Conservation (phyloP, 2,888 invertebrate genomes). For the Hirtodrosophila duncani region DNA sequence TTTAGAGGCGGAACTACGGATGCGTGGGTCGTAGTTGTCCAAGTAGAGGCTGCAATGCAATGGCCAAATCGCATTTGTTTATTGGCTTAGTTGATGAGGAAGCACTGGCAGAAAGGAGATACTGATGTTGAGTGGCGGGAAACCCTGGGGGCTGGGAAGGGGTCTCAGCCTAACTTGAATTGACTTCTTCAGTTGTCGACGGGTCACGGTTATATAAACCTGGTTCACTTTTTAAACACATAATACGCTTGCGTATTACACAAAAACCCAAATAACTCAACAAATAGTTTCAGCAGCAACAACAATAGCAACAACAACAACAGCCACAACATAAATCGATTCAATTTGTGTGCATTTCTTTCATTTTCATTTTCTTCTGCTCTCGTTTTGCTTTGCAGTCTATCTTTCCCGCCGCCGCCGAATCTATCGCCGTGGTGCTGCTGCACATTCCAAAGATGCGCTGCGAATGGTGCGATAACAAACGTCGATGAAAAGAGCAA, state of each 20-base stretch:
- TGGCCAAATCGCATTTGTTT: conserved; percentile 68
- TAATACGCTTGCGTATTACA: conserved; percentile 64
- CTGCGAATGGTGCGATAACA: conserved; percentile 51
- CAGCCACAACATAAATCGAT: conserved; percentile 65
- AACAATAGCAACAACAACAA: conserved; percentile 15
- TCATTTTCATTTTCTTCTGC: conserved; percentile 8
- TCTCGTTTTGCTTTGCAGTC: conserved; percentile 24
- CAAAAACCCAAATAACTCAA: conserved; percentile 67
- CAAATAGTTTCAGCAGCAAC: conserved; percentile 41
- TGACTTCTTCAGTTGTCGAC: conserved; percentile 15
- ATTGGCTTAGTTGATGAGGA: conserved; percentile 58
- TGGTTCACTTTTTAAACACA: conserved; percentile 68
- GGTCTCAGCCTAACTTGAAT: too few relatives aligned
- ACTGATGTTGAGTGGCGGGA: not conserved
- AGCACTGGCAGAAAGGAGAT: not conserved
- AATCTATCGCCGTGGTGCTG: too few relatives aligned
- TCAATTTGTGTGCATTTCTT: conserved; percentile 40
- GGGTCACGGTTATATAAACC: conserved; percentile 74
- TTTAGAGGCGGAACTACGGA: conserved; percentile 4
- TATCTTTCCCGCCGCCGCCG: not conserved
- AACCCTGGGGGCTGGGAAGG: not conserved
- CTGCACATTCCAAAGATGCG: conserved; percentile 58
- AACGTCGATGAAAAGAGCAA: conserved; percentile 37
- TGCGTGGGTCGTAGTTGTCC: conserved; percentile 44
- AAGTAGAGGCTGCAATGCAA: conserved; percentile 47